These are phyloP conservation scores for Pardosa pseudoannulata DNA, from an alignment of 2,888 invertebrate species.

Conservation along the genomic window DNA sequence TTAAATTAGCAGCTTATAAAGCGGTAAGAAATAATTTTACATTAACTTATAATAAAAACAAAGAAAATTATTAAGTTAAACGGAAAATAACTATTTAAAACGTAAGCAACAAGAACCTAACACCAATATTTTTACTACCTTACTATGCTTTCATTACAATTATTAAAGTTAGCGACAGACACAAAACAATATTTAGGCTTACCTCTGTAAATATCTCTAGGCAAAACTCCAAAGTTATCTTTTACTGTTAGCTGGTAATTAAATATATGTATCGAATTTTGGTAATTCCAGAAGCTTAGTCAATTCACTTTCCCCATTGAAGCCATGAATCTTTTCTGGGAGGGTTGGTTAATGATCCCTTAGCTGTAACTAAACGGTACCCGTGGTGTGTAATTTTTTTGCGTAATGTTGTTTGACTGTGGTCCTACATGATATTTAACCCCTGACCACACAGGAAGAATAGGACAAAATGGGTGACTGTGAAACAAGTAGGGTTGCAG, in stretches of 20 bases:
- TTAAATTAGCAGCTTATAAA: no score
- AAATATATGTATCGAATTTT: slow-evolving; percentile 8
- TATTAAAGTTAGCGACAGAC: background rate
- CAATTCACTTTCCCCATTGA: slow-evolving; percentile 4
- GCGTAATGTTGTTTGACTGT: slow-evolving; percentile 49
- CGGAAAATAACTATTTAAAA: no score
- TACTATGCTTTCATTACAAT: background rate
- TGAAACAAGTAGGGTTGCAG: background rate
- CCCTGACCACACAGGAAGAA: slow-evolving; percentile 65
- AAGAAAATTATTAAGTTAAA: no score
- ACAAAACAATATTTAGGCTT: slow-evolving; percentile 21
- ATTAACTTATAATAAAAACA: no score
- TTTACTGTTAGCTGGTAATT: slow-evolving; percentile 47
- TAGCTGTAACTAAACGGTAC: slow-evolving; percentile 11
- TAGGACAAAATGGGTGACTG: slow-evolving; percentile 48
- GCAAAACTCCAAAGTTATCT: slow-evolving; percentile 23
- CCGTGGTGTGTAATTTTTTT: slow-evolving; percentile 30
- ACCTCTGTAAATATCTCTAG: slow-evolving; percentile 43
- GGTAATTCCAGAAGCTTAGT: slow-evolving; percentile 36
- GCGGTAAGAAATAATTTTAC: no score
- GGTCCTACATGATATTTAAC: slow-evolving; percentile 47
- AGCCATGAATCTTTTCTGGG: background rate
- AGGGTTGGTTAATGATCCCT: slow-evolving; percentile 22
- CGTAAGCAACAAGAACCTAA: no score
- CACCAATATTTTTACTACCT: no score